phyloP scores from a whole-genome alignment of 1,140 invertebrate species.

The Delia radicum region DNA sequence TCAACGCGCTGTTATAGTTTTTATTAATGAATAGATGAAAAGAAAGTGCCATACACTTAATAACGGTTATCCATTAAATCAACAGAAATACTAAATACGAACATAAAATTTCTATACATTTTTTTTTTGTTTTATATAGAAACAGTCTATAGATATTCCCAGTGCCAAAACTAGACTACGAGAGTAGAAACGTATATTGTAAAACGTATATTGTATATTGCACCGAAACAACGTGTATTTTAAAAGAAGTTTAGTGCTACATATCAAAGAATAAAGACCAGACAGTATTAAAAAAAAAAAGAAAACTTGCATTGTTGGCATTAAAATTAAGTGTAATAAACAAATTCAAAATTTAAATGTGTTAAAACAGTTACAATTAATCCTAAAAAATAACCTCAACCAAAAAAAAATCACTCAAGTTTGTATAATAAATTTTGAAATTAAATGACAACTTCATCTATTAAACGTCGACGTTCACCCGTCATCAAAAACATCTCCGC shows the following conservation, averaged over 20 bases:
- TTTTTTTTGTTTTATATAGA: too few relatives aligned
- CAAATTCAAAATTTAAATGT: too few relatives aligned
- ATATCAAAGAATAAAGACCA: not conserved
- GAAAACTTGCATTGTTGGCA: not conserved
- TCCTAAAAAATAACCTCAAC: not conserved
- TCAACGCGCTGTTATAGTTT: not conserved
- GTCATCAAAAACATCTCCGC: not conserved
- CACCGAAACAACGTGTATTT: not conserved
- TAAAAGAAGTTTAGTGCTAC: too few relatives aligned
- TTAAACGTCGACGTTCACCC: constrained; percentile 22
- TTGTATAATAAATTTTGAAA: not conserved
- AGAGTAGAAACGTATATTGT: not conserved
- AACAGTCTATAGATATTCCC: too few relatives aligned
- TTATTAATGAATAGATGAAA: not conserved
- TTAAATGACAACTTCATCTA: constrained; percentile 29
- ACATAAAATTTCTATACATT: too few relatives aligned
- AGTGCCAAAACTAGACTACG: not conserved
- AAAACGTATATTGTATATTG: too few relatives aligned
- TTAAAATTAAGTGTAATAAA: not conserved
- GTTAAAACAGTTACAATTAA: too few relatives aligned
- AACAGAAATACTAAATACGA: too few relatives aligned
- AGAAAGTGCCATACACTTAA: not conserved
- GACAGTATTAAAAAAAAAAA: not conserved
- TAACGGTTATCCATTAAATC: not conserved
- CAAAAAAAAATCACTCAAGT: not conserved